Conservation (phyloP, 2,888 invertebrate species). For the Dasypolia templi region DNA sequence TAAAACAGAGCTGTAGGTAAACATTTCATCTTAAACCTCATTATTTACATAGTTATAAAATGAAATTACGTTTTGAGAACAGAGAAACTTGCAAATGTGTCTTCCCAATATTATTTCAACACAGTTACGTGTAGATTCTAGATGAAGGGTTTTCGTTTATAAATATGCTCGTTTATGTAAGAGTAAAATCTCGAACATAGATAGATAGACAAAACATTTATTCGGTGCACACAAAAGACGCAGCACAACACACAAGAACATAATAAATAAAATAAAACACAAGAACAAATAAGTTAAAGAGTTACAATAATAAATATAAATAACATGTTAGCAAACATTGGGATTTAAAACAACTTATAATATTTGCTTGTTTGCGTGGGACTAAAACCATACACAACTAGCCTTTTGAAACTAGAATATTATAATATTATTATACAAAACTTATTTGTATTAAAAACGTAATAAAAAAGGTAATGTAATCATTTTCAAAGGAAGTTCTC, state of each 20-base stretch:
- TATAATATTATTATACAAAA: not conserved
- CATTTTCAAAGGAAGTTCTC: not conserved
- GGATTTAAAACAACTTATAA: not conserved
- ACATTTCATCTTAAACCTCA: not conserved
- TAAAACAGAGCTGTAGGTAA: not conserved
- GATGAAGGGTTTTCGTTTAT: not conserved
- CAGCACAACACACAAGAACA: no score
- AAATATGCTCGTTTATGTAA: not conserved
- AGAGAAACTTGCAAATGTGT: not conserved
- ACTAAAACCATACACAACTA: not conserved
- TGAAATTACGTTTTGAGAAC: not conserved
- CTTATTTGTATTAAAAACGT: not conserved
- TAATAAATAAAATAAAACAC: no score
- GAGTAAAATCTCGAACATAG: not conserved
- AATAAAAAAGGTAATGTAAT: not conserved
- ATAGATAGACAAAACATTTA: no score
- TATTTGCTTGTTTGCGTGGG: slow-evolving; percentile 1
- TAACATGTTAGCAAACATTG: not conserved
- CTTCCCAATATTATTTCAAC: slow-evolving; percentile 4
- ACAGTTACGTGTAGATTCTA: not conserved
- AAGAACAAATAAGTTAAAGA: no score
- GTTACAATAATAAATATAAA: no score
- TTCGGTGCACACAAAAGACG: no score
- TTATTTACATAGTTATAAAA: not conserved
- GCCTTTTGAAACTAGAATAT: not conserved